Conservation (phyloP, 2,113 vertebrate species). For the Chaenocephalus aceratus region DNA sequence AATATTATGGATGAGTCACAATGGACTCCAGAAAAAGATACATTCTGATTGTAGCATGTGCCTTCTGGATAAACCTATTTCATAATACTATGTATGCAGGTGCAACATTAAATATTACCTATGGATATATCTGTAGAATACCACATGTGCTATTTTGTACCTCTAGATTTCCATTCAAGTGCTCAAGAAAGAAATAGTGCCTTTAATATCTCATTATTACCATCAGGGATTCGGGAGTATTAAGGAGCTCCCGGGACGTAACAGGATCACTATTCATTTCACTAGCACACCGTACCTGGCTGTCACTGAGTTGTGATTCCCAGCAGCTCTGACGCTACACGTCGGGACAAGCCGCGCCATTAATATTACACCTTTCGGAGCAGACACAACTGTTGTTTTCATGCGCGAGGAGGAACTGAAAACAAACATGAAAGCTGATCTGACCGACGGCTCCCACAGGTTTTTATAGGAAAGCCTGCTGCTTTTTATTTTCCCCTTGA, state of each 20-base stretch:
- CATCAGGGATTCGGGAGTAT: conserved; percentile 35
- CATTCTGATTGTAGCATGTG: not conserved
- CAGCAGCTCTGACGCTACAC: conserved; percentile 44
- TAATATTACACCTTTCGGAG: conserved; percentile 27
- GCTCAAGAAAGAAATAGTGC: not conserved
- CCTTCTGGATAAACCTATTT: not conserved
- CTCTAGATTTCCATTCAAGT: not conserved
- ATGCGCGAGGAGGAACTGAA: conserved; percentile 24
- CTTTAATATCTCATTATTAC: conserved; percentile 48
- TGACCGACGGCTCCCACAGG: conserved; percentile 22
- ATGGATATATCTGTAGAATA: not conserved
- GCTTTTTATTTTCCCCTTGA: not conserved
- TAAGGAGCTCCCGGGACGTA: conserved; percentile 40
- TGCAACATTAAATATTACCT: not conserved
- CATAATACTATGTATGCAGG: not conserved
- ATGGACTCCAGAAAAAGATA: not conserved
- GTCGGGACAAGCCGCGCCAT: conserved; percentile 66
- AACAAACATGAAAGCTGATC: conserved; percentile 60
- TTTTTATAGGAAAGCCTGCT: conserved; percentile 21
- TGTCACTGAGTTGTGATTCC: conserved; percentile 56
- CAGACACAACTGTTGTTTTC: conserved; percentile 58
- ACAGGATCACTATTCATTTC: conserved; percentile 50
- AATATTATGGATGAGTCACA: not conserved
- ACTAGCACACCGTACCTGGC: conserved; percentile 38
- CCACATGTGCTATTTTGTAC: not conserved